Evolutionary conservation across 1,140 invertebrate genomes (phyloP).

Genomic region (Himalopsyche phryganea): DNA sequence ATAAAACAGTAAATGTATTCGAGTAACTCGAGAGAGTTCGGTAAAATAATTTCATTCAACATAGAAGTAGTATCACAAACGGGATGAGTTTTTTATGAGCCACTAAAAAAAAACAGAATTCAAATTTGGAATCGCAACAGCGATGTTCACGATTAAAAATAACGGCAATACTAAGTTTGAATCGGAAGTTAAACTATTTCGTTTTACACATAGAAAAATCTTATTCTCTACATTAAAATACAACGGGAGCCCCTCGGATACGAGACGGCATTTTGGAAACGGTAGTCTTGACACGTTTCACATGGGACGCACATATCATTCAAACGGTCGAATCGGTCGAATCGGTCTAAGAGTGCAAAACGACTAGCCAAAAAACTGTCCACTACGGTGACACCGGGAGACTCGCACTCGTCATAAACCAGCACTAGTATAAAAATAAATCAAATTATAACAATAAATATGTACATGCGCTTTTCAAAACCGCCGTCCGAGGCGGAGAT

Average conservation of each 20-base stretch:
- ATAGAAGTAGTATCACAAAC: constrained; percentile 22
- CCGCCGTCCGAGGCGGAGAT: constrained; percentile 1
- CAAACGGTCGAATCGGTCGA: constrained; percentile 5
- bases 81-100: constrained; percentile 8
- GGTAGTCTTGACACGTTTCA: background rate
- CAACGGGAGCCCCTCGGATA: constrained; percentile 15
- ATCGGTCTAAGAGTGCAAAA: constrained; percentile 13
- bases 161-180: background rate
- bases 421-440: constrained; percentile 8
- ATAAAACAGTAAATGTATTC: constrained; percentile 4
- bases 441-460: constrained; percentile 4
- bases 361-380: constrained; percentile 20
- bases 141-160: background rate
- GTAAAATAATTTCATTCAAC: constrained; percentile 13
- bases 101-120: constrained; percentile 11
- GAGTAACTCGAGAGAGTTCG: background rate
- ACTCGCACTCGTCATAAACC: background rate
- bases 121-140: background rate
- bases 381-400: background rate
- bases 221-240: constrained; percentile 29
- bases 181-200: constrained; percentile 9
- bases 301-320: background rate
- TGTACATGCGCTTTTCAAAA: constrained; percentile 3
- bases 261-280: constrained; percentile 12
- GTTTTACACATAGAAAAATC: constrained; percentile 33